Evolutionary conservation across 2,888 invertebrate species (phyloP).

Genomic region (Orthosia cruda): DNA sequence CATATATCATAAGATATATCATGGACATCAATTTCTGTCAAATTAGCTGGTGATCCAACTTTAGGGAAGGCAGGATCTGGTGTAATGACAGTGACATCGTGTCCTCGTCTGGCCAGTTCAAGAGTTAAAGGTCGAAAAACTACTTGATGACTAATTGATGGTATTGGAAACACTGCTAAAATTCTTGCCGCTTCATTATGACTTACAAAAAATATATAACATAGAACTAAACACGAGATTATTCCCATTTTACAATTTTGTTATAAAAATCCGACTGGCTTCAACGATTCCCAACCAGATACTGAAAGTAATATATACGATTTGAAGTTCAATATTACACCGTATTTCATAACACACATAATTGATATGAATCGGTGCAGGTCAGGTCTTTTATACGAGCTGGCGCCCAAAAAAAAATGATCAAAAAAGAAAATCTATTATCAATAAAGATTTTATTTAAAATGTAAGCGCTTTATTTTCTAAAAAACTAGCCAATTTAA

Average conservation of each 20-base stretch:
- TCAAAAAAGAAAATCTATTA: too few relatives aligned
- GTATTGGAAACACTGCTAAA: conserved; percentile 77
- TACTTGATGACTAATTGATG: conserved; percentile 88
- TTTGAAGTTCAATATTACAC: conserved; percentile 10
- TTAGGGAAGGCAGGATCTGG: conserved; percentile 80
- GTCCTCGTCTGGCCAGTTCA: conserved; percentile 85
- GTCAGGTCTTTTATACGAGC: background rate
- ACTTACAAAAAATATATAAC: conserved; percentile 14
- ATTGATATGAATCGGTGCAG: background rate
- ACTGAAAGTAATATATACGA: background rate
- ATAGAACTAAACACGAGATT: conserved; percentile 1
- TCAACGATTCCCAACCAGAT: background rate
- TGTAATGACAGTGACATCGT: conserved; percentile 85
- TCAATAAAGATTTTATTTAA: too few relatives aligned
- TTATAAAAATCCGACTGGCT: background rate
- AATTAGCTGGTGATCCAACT: conserved; percentile 75
- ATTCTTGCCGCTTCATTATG: conserved; percentile 66
- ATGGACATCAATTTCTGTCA: conserved; percentile 84
- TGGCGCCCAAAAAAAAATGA: background rate
- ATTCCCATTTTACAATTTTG: conserved; percentile 25
- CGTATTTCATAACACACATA: background rate
- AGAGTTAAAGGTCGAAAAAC: conserved; percentile 81
- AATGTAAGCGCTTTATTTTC: too few relatives aligned
- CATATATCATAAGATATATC: conserved; percentile 74
- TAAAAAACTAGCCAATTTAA: too few relatives aligned